Percentiles rank a stretch among this genome's conserved stretches.
Evolutionary conservation across 1,140 invertebrate genomes (phyloP).

Genomic region (Lanistes nyassanus): DNA sequence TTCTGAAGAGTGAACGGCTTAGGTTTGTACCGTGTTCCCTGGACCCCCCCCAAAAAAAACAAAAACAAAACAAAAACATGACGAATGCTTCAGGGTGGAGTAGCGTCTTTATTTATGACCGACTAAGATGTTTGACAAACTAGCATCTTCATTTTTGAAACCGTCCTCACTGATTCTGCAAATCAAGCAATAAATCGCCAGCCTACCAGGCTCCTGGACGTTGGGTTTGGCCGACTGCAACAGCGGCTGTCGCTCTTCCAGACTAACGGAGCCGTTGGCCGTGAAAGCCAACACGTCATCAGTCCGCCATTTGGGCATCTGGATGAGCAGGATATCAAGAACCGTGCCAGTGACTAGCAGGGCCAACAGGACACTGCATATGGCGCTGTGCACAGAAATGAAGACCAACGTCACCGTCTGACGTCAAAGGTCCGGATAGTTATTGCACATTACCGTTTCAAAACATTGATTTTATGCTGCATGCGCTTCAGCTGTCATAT

Average conservation of each 20-base stretch:
- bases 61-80: too few species aligned
- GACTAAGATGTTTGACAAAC: too few species aligned
- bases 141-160: too few species aligned
- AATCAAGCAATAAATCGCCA: neutral
- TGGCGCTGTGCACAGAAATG: neutral
- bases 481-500: too few species aligned
- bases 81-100: too few species aligned
- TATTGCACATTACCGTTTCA: too few species aligned
- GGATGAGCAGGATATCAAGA: conserved; percentile 38
- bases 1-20: too few species aligned
- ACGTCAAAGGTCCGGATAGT: too few species aligned
- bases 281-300: neutral
- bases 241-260: neutral
- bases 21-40: too few species aligned
- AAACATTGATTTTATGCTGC: too few species aligned
- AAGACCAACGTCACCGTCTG: neutral
- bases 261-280: neutral
- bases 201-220: neutral
- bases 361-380: neutral
- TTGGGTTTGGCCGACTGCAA: neutral
- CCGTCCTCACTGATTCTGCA: neutral
- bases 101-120: too few species aligned
- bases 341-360: conserved; percentile 34
- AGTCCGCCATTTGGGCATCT: conserved; percentile 21
- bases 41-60: too few species aligned